Percentiles rank a stretch among this genome's conserved stretches.
Conservation (phyloP, 2,797 vertebrate species). For the Antennarius maculatus region DNA sequence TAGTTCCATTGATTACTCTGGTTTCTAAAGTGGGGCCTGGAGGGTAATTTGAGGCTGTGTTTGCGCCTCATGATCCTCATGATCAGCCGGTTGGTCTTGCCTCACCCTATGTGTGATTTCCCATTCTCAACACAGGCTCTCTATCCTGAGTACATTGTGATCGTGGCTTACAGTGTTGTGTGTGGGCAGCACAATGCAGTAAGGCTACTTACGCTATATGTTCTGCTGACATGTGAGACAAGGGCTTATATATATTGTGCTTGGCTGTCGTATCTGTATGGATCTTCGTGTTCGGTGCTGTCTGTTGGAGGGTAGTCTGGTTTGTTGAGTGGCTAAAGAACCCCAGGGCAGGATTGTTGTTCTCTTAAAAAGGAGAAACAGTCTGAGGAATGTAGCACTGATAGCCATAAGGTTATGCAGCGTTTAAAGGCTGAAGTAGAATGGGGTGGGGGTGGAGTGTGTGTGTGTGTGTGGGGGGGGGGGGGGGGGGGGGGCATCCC, state of each 20-base stretch:
- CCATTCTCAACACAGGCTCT: slow-evolving; percentile 20
- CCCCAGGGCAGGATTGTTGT: slow-evolving; percentile 74
- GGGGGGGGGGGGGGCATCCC: slow-evolving; percentile 42
- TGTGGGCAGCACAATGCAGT: slow-evolving; percentile 63
- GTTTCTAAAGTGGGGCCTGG: slow-evolving; percentile 50
- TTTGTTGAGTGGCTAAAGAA: slow-evolving; percentile 61
- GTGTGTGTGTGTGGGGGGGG: slow-evolving; percentile 12
- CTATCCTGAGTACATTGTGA: slow-evolving; percentile 54
- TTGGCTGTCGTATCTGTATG: slow-evolving; percentile 42
- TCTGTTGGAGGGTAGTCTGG: slow-evolving; percentile 55
- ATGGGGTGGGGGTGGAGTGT: not conserved
- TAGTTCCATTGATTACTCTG: slow-evolving; percentile 61
- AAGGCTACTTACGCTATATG: slow-evolving; percentile 74
- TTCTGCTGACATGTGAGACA: slow-evolving; percentile 77
- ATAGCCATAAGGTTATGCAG: slow-evolving; percentile 78
- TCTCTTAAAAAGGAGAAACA: slow-evolving; percentile 74
- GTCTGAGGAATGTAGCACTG: slow-evolving; percentile 75
- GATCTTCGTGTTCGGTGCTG: slow-evolving; percentile 36
- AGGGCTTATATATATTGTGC: slow-evolving; percentile 74
- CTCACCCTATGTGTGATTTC: slow-evolving; percentile 48
- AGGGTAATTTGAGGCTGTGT: slow-evolving; percentile 59
- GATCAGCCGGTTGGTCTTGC: slow-evolving; percentile 63
- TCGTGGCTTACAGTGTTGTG: slow-evolving; percentile 62
- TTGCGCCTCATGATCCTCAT: slow-evolving; percentile 64
- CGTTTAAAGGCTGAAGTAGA: slow-evolving; percentile 61